Base-by-base conservation (phyloP, 2,113 vertebrate species). In the Halichoeres trimaculatus region DNA sequence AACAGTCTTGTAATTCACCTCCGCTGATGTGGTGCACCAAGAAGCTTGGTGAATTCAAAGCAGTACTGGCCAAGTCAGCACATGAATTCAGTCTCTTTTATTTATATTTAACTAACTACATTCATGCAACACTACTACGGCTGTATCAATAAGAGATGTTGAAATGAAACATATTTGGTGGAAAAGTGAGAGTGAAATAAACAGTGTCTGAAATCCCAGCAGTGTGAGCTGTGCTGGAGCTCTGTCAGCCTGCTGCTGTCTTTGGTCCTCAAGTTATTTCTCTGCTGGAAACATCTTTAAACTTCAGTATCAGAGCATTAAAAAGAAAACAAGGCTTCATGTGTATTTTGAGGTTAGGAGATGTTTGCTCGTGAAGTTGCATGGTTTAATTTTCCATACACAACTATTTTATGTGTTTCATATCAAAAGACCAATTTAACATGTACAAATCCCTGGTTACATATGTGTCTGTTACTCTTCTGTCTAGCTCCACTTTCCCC, bases 41-140 rank as follows among this genome's bases (percentile, higher is more conserved):
- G 12, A 10, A 14, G 10, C 40, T 3, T 41, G 40, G 40, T 41
- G 40, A 43, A 23, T 58, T 35, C 24, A 67, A 24, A 72, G 56
- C 19, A 63, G 59, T 20, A 2, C 19, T 5, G 10, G 22, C 8
- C 13, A 11, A 47, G 67, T 35, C 63, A 57, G 40, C 40, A 43
- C 51, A 64, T 66, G 14, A 73, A 70, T 79, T 26, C 20, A 66
- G 45, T 8, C 79, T 43, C 0, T 41, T 14, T 66, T 51, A 74
- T 51, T 68, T 40, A 38, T 26, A 4, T 57, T 54, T 74, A 10
- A 38, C 54, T 68, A 13, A 1, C 30, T 59, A 17, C 52, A 35
- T 17, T 61, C 63, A 48, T 4, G 16, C 53, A 17, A 22, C 24
- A 12, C 2, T 4, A 40, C 17, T n/a, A n/a, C n/a, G n/a, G n/a